Percentiles rank a stretch among this genome's conserved stretches.
Evolutionary conservation across 2,797 vertebrate species (phyloP).

Genomic region (Pterois miles): DNA sequence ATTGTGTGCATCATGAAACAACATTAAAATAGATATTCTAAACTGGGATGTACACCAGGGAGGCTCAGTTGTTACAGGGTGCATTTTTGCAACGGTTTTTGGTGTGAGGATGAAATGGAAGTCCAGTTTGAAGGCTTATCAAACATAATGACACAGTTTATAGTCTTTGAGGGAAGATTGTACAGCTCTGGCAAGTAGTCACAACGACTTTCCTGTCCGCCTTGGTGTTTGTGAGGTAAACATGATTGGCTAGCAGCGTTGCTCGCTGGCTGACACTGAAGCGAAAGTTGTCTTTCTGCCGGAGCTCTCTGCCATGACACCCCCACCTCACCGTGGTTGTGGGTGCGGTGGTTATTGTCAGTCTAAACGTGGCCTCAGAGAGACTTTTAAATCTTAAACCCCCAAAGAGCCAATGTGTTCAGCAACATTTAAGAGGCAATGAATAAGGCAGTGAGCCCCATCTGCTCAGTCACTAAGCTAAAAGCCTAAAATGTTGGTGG

Average conservation of each 20-base stretch:
- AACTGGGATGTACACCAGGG: not conserved
- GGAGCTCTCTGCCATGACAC: not conserved
- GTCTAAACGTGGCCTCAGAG: constrained; percentile 16
- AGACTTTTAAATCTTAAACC: constrained; percentile 24
- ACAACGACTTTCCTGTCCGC: not conserved
- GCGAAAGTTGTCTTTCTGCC: not conserved
- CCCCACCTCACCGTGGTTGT: not conserved
- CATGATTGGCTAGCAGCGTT: not conserved
- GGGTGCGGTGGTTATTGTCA: constrained; percentile 7
- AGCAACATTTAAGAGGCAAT: constrained; percentile 29
- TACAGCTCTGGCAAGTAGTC: not conserved
- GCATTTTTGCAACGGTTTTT: not conserved
- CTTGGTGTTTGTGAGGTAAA: not conserved
- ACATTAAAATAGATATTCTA: not conserved
- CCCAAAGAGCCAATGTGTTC: constrained; percentile 12
- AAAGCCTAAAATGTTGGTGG: constrained; percentile 6
- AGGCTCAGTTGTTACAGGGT: not conserved
- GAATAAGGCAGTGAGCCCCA: constrained; percentile 16
- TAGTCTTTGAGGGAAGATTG: not conserved
- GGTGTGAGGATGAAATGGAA: not conserved
- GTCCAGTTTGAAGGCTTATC: not conserved
- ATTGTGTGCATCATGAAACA: not conserved
- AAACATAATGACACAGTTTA: not conserved
- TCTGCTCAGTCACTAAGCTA: constrained; percentile 30
- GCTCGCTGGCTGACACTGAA: not conserved